Percentiles rank a stretch among this genome's conserved stretches.
Conservation (phyloP, 2,797 vertebrate species). For the Chaetophractus vellerosus region DNA sequence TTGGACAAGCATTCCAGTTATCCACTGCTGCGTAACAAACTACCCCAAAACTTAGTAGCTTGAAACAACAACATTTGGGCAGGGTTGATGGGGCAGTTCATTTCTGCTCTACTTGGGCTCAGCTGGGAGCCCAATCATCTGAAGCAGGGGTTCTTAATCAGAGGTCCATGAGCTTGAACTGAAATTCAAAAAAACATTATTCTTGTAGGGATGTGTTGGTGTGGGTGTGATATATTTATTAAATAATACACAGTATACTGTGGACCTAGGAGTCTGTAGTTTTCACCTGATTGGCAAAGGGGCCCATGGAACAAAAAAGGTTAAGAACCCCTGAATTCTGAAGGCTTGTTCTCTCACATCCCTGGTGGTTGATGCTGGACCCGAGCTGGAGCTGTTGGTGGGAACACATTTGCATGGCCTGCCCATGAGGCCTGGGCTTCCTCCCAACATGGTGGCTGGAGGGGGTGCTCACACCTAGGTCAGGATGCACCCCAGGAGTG, state of each 20-base stretch:
- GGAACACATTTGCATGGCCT: background rate
- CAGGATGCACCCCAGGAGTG: background rate
- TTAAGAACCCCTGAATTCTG: background rate
- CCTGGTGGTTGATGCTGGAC: background rate
- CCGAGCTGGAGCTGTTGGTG: background rate
- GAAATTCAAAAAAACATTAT: too few relatives aligned
- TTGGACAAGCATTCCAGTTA: slow-evolving; percentile 53
- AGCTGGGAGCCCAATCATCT: background rate
- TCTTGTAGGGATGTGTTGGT: too few relatives aligned
- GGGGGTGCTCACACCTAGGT: background rate
- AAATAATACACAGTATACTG: too few relatives aligned
- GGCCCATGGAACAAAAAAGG: too few relatives aligned
- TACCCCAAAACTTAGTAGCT: background rate
- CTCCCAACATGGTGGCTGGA: background rate
- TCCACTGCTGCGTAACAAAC: slow-evolving; percentile 26
- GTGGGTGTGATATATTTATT: too few relatives aligned
- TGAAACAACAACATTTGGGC: slow-evolving; percentile 58
- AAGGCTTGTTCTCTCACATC: background rate
- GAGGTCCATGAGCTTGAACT: too few relatives aligned
- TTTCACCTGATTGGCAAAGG: too few relatives aligned
- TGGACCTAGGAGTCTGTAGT: too few relatives aligned
- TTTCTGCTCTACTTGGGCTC: slow-evolving; percentile 52
- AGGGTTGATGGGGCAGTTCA: background rate
- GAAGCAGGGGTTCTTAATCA: background rate
- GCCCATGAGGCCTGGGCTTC: background rate